Evolutionary conservation across 2,888 invertebrate genomes (phyloP), one percentile per base, ranked within the genome.

Genomic region (Aplocera efformata): DNA sequence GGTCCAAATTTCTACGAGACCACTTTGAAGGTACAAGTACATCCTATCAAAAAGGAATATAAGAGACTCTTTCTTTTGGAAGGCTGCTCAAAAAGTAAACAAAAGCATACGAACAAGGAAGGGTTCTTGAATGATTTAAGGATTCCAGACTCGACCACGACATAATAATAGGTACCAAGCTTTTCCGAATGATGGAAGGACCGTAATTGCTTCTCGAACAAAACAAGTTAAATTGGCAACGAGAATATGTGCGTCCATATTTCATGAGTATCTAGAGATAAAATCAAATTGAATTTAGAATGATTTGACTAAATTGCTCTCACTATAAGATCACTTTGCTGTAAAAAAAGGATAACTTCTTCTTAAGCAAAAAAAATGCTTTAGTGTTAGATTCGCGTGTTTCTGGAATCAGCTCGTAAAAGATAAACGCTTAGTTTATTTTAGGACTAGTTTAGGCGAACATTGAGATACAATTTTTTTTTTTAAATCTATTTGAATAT

Each of bases 151-250:
- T 39, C 40, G 29, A 45, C 36, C 36, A 10, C 35, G 31, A 40
- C 39, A 33, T 45, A 45, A 40, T 45, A 33, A 45, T 40, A 40
- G 22, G 22, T 22, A 36, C 44, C 38, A 32, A 63, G 70, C 67
- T 72, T 74, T 73, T 70, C 71, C 63, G 64, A 79, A 71, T 75
- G 75, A 77, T 79, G 74, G 74, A 75, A 74, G 70, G 72, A 63
- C 70, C 73, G 76, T 82, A 80, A 85, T 84, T 80, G 78, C 73
- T 74, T 75, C 44, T 38, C 26, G 35, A 42, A 64, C 70, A 69
- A 68, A 77, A 72, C 67, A 57, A 62, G 62, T 64, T 74, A 75
- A 80, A 79, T 77, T 79, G 73, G 68, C 65, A 47, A 46, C 36
- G 40, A 33, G 44, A 39, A 48, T 46, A 43, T 45, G 46, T 46